These are phyloP conservation scores for Grammomys surdaster DNA, from an alignment of 2,113 vertebrate species.

Conservation along the genomic window DNA sequence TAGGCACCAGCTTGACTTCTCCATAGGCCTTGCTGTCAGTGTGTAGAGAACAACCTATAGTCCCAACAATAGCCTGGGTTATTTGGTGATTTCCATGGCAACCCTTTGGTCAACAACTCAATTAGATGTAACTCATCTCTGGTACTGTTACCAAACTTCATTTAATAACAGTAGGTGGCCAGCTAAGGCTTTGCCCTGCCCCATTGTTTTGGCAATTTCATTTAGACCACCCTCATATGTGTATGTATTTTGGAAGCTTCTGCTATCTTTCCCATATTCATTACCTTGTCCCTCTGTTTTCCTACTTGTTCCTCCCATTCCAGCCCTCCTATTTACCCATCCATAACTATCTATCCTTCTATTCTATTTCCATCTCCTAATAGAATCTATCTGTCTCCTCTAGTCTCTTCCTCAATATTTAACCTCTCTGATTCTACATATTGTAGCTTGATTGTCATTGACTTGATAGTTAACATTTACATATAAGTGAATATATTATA, in stretches of 20 bases:
- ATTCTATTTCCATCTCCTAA: background rate
- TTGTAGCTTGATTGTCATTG: background rate
- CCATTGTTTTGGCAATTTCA: background rate
- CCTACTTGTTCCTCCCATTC: background rate
- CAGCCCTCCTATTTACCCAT: background rate
- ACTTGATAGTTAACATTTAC: background rate
- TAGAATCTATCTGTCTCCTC: background rate
- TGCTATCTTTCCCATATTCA: background rate
- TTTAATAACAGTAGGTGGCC: background rate
- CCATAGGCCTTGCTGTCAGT: background rate
- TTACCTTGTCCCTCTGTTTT: background rate
- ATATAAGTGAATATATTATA: background rate
- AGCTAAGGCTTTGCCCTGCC: background rate
- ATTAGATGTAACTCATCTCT: background rate
- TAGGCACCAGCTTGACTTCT: background rate
- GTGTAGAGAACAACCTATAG: background rate
- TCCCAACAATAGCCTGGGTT: background rate
- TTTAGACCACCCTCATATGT: background rate
- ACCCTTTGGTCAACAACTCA: background rate
- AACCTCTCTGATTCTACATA: background rate
- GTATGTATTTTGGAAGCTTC: background rate
- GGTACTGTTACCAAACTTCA: background rate
- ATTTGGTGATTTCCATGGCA: background rate
- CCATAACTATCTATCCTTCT: background rate
- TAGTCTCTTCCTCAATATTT: background rate